Percentiles rank a stretch among this genome's conserved stretches.
Evolutionary conservation across 2,113 vertebrate species (phyloP).

Genomic region (Chrysemys picta): DNA sequence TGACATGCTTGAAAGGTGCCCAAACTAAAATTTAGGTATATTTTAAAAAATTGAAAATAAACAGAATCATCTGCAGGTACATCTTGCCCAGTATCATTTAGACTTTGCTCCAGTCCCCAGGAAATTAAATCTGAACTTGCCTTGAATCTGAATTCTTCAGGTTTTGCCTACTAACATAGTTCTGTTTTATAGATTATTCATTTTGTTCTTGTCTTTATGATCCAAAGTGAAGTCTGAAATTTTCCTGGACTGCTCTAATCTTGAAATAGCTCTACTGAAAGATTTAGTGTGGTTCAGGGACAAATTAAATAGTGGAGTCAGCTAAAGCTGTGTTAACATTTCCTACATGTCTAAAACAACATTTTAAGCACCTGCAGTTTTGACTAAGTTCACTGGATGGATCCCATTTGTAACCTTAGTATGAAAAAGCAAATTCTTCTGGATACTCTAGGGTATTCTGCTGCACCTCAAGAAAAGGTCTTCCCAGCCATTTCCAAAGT

Average conservation of each 20-base stretch:
- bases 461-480: background rate
- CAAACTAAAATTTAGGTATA: slow-evolving; percentile 13
- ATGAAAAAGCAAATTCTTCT: slow-evolving; percentile 15
- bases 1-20: background rate
- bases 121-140: slow-evolving; percentile 32
- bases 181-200: slow-evolving; percentile 64
- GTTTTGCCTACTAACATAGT: slow-evolving; percentile 42
- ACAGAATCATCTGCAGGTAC: background rate
- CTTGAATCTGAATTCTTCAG: slow-evolving; percentile 23
- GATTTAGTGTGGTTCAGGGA: slow-evolving; percentile 43
- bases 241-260: slow-evolving; percentile 63
- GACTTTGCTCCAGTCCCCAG: slow-evolving; percentile 1
- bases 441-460: background rate
- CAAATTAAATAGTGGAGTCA: slow-evolving; percentile 34
- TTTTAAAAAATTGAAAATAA: slow-evolving; percentile 8
- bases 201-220: slow-evolving; percentile 60
- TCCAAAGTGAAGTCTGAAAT: slow-evolving; percentile 65
- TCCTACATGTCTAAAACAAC: background rate
- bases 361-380: slow-evolving; percentile 14
- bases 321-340: slow-evolving; percentile 22
- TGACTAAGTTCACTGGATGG: slow-evolving; percentile 14
- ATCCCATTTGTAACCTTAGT: slow-evolving; percentile 11
- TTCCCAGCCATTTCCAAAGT: slow-evolving; percentile 11
- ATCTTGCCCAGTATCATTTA: background rate
- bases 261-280: slow-evolving; percentile 70